phyloP scores from a whole-genome alignment of 1,140 invertebrate species.

The Eumeta japonica region DNA sequence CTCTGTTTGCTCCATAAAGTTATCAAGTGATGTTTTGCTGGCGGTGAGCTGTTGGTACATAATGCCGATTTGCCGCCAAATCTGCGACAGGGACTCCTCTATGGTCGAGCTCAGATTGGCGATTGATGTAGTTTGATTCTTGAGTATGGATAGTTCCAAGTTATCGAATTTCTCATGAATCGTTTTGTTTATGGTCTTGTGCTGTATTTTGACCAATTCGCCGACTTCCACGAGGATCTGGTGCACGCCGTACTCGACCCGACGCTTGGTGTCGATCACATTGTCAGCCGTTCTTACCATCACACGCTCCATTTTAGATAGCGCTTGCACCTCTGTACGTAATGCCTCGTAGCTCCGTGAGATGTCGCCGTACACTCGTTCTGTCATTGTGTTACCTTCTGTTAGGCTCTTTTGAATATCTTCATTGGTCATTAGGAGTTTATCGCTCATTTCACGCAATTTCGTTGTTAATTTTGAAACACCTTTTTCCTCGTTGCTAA shows the following conservation, averaged over 20 bases:
- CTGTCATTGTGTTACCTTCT: slow-evolving; percentile 56
- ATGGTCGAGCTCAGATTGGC: slow-evolving; percentile 76
- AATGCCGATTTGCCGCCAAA: slow-evolving; percentile 84
- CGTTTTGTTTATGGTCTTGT: slow-evolving; percentile 66
- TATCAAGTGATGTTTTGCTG: slow-evolving; percentile 70
- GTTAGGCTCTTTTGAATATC: slow-evolving; percentile 57
- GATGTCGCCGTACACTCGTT: slow-evolving; percentile 58
- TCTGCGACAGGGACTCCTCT: slow-evolving; percentile 79
- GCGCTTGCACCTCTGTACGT: slow-evolving; percentile 47
- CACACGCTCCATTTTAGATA: slow-evolving; percentile 76
- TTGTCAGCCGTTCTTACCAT: slow-evolving; percentile 82
- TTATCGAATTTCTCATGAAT: slow-evolving; percentile 69
- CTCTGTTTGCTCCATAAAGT: slow-evolving; percentile 70
- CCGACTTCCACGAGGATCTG: slow-evolving; percentile 81
- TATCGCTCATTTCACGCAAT: slow-evolving; percentile 36
- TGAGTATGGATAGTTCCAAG: slow-evolving; percentile 68
- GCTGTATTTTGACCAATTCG: slow-evolving; percentile 67
- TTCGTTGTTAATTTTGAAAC: slow-evolving; percentile 31
- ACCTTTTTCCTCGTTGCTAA: slow-evolving; percentile 30
- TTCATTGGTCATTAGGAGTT: slow-evolving; percentile 40
- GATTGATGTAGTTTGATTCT: slow-evolving; percentile 71
- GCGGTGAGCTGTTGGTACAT: slow-evolving; percentile 82
- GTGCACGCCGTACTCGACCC: slow-evolving; percentile 81
- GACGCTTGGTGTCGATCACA: slow-evolving; percentile 78
- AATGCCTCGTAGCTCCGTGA: slow-evolving; percentile 61